Base-by-base conservation (phyloP, 2,113 vertebrate genomes). In the Planiliza haematocheilus region DNA sequence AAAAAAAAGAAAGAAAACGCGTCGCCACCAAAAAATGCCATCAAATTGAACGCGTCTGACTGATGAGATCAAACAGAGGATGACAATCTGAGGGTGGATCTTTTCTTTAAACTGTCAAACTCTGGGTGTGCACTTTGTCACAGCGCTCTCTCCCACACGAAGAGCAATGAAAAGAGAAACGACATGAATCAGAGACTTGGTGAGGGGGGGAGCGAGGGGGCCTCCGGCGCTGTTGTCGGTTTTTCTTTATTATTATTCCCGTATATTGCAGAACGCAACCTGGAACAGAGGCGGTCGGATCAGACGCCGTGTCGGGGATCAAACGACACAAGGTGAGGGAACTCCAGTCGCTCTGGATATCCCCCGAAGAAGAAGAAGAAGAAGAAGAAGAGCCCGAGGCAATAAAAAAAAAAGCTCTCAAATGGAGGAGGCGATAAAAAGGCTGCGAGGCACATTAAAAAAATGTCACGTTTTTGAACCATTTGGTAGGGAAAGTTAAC, bases 401-500 rank as follows among this genome's bases (percentile, higher is more conserved):
- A 30, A 30, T 30, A 24, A 46, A 57, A 73, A 30, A 5, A 30
- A 30, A 30, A 30, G 5, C 62, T 62, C 51, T 48, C 55, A 83
- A 86, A 83, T 66, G 7, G 72, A 70, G 70, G 72, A 57, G 83
- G 86, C 57, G 45, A 83, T 58, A 60, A 58, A 70, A 66, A 75
- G 74, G 6, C 85, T 71, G 36, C 1, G 16, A 77, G 81, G 46
- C 60, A 13, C 88, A 88, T 90, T 83, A 86, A 77, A 84, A 84
- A 86, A 84, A 74, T 82, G 82, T 88, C 88, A 89, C 82, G 81
- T 91, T 89, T 86, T 87, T 61, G 18, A 86, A 85, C 85, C 88
- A 87, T 91, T 91, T 89, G 84, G 74, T 79, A 58, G 76, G 87
- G 88, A 86, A 89, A 87, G 90, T 90, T 93, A 92, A 91, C 84